These are phyloP conservation scores for Terrapene triunguis DNA, from an alignment of 2,113 vertebrate genomes.

Conservation along the genomic window DNA sequence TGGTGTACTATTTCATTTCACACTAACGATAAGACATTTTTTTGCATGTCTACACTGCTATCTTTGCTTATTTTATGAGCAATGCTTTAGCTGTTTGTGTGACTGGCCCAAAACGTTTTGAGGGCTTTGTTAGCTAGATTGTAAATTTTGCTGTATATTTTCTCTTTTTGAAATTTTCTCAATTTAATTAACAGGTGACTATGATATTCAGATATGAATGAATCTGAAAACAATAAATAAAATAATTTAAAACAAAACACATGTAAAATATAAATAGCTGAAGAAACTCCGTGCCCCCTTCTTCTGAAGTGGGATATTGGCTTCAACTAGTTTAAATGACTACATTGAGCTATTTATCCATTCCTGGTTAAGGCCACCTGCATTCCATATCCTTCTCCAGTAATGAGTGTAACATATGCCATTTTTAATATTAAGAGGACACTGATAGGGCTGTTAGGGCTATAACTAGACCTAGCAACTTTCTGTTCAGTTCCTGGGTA, in stretches of 20 bases:
- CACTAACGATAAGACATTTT: not conserved
- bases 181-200: not conserved
- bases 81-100: not conserved
- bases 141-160: not conserved
- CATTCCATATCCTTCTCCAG: not conserved
- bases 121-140: not conserved
- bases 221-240: not conserved
- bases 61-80: not conserved
- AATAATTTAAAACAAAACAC: conserved; percentile 4
- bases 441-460: not conserved
- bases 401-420: not conserved
- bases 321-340: not conserved
- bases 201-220: not conserved
- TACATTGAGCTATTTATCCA: not conserved
- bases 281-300: not conserved
- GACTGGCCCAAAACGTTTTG: not conserved
- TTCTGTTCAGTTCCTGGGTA: not conserved
- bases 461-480: not conserved
- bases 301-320: not conserved
- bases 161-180: not conserved
- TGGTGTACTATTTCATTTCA: not conserved
- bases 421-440: not conserved
- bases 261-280: not conserved
- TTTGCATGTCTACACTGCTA: not conserved
- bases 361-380: not conserved